Percentiles rank a stretch among this genome's conserved stretches.
Conservation (phyloP, 2,797 vertebrate species). For the Pseudocheirus occidentalis region DNA sequence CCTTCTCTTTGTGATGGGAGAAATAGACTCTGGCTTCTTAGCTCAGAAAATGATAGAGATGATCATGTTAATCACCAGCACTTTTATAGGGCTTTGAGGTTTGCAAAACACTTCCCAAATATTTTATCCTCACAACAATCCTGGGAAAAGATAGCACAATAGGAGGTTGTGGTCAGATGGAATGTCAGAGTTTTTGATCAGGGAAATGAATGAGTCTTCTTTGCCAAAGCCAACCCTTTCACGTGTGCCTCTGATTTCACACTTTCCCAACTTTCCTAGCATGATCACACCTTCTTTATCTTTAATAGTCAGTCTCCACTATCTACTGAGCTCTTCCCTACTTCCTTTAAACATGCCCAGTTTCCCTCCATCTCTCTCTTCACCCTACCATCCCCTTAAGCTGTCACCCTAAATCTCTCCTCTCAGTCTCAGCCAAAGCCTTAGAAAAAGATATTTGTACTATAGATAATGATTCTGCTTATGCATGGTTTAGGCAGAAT, state of each 20-base stretch:
- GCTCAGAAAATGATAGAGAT: neutral
- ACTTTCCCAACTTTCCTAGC: neutral
- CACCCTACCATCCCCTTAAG: neutral
- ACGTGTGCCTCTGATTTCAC: neutral
- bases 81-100: neutral
- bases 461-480: neutral
- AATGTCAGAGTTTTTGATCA: neutral
- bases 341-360: neutral
- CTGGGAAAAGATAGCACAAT: neutral
- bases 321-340: neutral
- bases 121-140: neutral
- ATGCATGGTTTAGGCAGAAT: neutral
- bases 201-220: neutral
- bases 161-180: neutral
- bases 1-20: neutral
- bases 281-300: neutral
- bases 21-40: neutral
- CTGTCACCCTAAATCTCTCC: neutral
- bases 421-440: neutral
- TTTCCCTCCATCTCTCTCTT: neutral
- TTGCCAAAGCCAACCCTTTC: neutral
- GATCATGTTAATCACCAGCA: neutral
- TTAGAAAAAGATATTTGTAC: neutral
- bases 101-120: neutral
- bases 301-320: neutral